Evolutionary conservation across 2,797 vertebrate species (phyloP).

Genomic region (Clarias pachynema): DNA sequence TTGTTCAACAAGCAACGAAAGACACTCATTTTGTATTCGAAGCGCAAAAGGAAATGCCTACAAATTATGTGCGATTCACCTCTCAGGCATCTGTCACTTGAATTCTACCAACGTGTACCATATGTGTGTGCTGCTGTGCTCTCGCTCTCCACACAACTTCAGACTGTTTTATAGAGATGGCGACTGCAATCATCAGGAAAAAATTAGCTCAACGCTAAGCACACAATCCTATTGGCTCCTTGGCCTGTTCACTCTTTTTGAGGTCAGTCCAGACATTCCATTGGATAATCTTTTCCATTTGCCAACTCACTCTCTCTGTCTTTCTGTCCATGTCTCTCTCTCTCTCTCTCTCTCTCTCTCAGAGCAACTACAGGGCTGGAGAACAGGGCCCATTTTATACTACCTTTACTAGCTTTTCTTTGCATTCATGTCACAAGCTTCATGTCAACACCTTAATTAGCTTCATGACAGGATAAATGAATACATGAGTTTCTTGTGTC

Average conservation of each 20-base stretch:
- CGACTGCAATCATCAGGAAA: conserved; percentile 63
- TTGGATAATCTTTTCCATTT: conserved; percentile 67
- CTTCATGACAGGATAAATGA: conserved; percentile 21
- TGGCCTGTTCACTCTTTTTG: conserved; percentile 49
- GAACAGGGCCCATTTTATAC: conserved; percentile 57
- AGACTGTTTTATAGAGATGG: conserved; percentile 55
- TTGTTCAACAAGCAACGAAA: neutral
- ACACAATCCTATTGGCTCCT: conserved; percentile 58
- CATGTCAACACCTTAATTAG: conserved; percentile 4
- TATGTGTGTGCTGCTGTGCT: conserved; percentile 30
- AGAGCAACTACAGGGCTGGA: conserved; percentile 35
- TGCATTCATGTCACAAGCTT: conserved; percentile 23
- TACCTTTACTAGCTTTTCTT: conserved; percentile 33
- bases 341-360: conserved; percentile 30
- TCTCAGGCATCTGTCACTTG: conserved; percentile 49
- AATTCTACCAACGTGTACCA: conserved; percentile 48
- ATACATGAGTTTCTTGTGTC: neutral
- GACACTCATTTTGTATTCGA: neutral
- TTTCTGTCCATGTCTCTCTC: conserved; percentile 24
- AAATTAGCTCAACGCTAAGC: conserved; percentile 59
- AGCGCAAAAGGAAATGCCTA: conserved; percentile 24
- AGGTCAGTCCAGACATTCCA: conserved; percentile 66
- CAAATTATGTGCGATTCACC: conserved; percentile 25
- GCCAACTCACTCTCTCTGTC: conserved; percentile 45
- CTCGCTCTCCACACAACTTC: conserved; percentile 31